Conservation (phyloP, 1,140 invertebrate species). For the Eurosta solidaginis region DNA sequence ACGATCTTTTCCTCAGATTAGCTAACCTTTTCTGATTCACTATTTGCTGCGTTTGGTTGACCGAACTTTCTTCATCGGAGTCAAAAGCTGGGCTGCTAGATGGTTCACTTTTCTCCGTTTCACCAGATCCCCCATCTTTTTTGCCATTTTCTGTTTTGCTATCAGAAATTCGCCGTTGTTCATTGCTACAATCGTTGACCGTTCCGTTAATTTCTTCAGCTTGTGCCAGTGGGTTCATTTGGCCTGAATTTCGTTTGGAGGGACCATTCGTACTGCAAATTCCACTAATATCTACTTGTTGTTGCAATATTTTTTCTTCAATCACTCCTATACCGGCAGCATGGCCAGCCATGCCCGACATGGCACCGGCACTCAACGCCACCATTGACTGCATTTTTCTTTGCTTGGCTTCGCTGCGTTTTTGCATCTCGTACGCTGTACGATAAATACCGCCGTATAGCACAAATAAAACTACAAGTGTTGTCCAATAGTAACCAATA, state of each 20-base stretch:
- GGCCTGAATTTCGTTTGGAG: constrained; percentile 49
- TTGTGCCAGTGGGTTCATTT: constrained; percentile 50
- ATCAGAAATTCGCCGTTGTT: constrained; percentile 48
- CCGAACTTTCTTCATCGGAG: constrained; percentile 85
- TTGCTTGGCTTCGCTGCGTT: constrained; percentile 94
- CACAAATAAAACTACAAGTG: constrained; percentile 88
- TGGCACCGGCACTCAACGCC: constrained; percentile 81
- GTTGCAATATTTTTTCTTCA: constrained; percentile 72
- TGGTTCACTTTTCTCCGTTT: constrained; percentile 78
- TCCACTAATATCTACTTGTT: constrained; percentile 55
- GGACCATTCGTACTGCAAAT: background rate
- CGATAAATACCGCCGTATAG: constrained; percentile 98
- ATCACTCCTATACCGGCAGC: constrained; percentile 81
- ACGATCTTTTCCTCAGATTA: constrained; percentile 54
- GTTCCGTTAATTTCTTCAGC: constrained; percentile 35
- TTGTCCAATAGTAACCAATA: constrained; percentile 98
- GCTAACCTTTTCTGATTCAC: constrained; percentile 52
- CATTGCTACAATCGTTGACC: constrained; percentile 10
- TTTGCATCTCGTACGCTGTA: constrained; percentile 97
- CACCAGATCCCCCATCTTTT: constrained; percentile 62
- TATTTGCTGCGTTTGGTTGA: constrained; percentile 54
- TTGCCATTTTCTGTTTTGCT: constrained; percentile 60
- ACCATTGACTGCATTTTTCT: constrained; percentile 94
- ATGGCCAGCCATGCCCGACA: constrained; percentile 86
- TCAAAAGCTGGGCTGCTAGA: constrained; percentile 95